Evolutionary conservation across 1,140 invertebrate species (phyloP).

Genomic region (Carposina sasakii): DNA sequence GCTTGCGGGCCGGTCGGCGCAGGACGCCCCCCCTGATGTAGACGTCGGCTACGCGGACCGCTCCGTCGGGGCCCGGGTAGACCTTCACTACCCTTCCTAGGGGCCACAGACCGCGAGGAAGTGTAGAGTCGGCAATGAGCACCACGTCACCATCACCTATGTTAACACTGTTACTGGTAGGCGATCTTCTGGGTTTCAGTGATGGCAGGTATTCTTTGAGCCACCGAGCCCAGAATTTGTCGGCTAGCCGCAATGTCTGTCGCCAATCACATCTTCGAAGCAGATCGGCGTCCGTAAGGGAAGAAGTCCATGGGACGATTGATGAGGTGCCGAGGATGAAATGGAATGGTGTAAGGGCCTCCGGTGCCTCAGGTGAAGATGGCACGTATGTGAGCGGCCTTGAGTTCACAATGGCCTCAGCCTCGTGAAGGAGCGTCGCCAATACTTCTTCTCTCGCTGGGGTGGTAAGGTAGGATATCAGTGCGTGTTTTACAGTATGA

Average conservation of each 20-base stretch:
- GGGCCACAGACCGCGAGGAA: slow-evolving; percentile 1
- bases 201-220: not conserved
- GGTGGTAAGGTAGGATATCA: not conserved
- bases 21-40: not conserved
- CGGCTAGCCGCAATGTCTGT: not conserved
- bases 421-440: slow-evolving; percentile 5
- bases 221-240: slow-evolving; percentile 11
- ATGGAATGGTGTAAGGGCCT: slow-evolving; percentile 5
- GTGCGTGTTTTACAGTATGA: slow-evolving; percentile 6
- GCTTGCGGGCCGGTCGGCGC: not conserved
- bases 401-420: slow-evolving; percentile 8
- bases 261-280: not conserved
- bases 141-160: slow-evolving; percentile 6
- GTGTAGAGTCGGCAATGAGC: slow-evolving; percentile 1
- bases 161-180: not conserved
- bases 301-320: not conserved
- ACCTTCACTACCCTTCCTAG: not conserved
- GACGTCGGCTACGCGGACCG: slow-evolving; percentile 4
- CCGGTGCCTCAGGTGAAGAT: slow-evolving; percentile 1
- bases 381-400: slow-evolving; percentile 16
- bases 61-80: slow-evolving; percentile 1
- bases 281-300: not conserved
- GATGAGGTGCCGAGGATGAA: slow-evolving; percentile 1
- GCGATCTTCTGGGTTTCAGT: not conserved
- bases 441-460: not conserved